phyloP scores from a whole-genome alignment of 2,888 invertebrate genomes.

The Drosophila flavopinicola region DNA sequence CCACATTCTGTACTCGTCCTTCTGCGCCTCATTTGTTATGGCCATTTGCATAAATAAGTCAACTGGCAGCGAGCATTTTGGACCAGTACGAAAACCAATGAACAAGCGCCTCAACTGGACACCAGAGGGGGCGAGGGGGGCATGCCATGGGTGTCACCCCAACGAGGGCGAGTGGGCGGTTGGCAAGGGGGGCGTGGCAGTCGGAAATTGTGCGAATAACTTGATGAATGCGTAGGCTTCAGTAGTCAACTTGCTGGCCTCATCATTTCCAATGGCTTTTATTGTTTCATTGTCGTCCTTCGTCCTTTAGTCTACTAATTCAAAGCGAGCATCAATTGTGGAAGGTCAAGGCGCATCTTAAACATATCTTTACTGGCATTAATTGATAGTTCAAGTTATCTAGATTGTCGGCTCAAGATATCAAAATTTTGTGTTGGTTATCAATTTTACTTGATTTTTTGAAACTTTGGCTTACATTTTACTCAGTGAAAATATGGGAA shows the following conservation, averaged over 20 bases:
- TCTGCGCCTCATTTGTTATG: slow-evolving; percentile 77
- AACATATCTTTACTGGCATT: slow-evolving; percentile 22
- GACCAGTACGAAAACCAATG: slow-evolving; percentile 38
- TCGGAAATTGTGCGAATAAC: slow-evolving; percentile 74
- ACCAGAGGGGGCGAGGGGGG: not conserved
- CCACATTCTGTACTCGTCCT: too few species aligned
- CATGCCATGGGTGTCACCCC: not conserved
- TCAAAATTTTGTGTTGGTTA: too few species aligned
- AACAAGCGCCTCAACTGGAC: too few species aligned
- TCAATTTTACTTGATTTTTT: too few species aligned
- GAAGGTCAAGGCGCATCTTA: slow-evolving; percentile 30
- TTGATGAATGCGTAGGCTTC: slow-evolving; percentile 68
- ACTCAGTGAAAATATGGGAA: too few species aligned
- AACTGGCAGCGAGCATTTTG: slow-evolving; percentile 66
- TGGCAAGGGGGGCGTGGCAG: slow-evolving; percentile 10
- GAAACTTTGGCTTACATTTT: too few species aligned
- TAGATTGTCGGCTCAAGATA: too few species aligned
- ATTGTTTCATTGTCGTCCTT: slow-evolving; percentile 8
- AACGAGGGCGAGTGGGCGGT: not conserved
- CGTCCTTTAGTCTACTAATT: not conserved
- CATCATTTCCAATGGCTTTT: slow-evolving; percentile 38
- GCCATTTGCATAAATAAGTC: slow-evolving; percentile 80
- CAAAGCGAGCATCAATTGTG: slow-evolving; percentile 20
- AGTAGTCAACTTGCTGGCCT: slow-evolving; percentile 29
- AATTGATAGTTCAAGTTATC: not conserved